Conservation (phyloP, 2,797 vertebrate genomes). For the Pachyuromys duprasi region DNA sequence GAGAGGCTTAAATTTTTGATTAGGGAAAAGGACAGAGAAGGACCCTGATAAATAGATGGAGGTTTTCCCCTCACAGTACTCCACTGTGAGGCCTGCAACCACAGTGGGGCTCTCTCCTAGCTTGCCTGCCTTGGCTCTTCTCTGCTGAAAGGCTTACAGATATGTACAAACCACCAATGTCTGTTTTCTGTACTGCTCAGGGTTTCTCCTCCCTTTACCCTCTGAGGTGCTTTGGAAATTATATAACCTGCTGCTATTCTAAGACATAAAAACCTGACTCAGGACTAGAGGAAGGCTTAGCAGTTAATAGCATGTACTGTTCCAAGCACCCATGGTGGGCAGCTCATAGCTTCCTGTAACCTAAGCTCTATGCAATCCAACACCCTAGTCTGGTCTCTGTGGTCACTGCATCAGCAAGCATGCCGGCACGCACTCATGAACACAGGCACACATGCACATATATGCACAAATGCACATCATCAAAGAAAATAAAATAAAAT, state of each 20-base stretch:
- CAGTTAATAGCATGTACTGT: background rate
- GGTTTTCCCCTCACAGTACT: background rate
- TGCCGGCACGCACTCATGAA: rapidly evolving
- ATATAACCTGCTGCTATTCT: background rate
- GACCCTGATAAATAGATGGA: rapidly evolving
- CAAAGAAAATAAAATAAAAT: background rate
- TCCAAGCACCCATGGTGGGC: background rate
- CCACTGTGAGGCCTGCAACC: background rate
- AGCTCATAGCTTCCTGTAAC: background rate
- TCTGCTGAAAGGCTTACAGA: background rate
- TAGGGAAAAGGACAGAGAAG: background rate
- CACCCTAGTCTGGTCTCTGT: background rate
- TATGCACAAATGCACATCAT: background rate
- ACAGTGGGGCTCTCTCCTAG: background rate
- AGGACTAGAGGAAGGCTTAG: background rate
- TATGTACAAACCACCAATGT: background rate
- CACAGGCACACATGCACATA: background rate
- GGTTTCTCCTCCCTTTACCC: background rate
- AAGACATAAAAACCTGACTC: background rate
- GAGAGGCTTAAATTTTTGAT: background rate
- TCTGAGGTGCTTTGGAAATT: background rate
- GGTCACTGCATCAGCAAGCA: background rate
- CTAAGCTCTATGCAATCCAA: background rate
- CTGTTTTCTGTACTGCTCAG: background rate
- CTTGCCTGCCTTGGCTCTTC: background rate